These are phyloP conservation scores for Odontothrips loti DNA, from an alignment of 2,888 invertebrate genomes.

Conservation along the genomic window DNA sequence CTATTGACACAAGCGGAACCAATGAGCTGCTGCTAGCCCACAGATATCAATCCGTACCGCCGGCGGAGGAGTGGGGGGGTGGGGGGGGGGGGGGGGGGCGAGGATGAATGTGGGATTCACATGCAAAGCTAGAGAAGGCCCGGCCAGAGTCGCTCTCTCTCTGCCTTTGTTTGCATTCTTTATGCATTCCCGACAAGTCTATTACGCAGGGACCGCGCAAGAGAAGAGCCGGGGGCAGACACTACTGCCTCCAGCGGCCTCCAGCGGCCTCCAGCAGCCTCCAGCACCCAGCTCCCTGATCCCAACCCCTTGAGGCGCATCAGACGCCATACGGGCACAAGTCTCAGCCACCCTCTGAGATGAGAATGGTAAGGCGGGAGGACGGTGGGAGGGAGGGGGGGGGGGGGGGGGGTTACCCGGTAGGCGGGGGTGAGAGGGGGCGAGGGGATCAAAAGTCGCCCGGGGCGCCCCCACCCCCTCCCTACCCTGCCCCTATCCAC, in stretches of 20 bases:
- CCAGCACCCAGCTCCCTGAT: neutral
- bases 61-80: neutral
- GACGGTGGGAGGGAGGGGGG: neutral
- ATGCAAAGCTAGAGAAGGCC: slow-evolving; percentile 17
- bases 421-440: neutral
- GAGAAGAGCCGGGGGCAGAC: neutral
- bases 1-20: slow-evolving; percentile 19
- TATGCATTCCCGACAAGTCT: slow-evolving; percentile 26
- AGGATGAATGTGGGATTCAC: slow-evolving; percentile 22
- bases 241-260: neutral
- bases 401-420: neutral
- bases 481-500: neutral
- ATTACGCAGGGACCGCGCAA: neutral
- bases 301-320: neutral
- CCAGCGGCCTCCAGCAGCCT: neutral
- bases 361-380: neutral
- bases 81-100: neutral
- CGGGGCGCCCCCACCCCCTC: neutral
- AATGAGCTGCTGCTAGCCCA: neutral
- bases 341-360: slow-evolving; percentile 8
- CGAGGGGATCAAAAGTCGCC: slow-evolving; percentile 14
- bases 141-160: neutral
- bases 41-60: neutral
- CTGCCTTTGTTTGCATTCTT: slow-evolving; percentile 24
- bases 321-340: neutral